A percentile compares a stretch with the other conserved stretches of the same genome.
phyloP scores from a whole-genome alignment of 2,113 vertebrate species.

The Pachycephala philippinensis region DNA sequence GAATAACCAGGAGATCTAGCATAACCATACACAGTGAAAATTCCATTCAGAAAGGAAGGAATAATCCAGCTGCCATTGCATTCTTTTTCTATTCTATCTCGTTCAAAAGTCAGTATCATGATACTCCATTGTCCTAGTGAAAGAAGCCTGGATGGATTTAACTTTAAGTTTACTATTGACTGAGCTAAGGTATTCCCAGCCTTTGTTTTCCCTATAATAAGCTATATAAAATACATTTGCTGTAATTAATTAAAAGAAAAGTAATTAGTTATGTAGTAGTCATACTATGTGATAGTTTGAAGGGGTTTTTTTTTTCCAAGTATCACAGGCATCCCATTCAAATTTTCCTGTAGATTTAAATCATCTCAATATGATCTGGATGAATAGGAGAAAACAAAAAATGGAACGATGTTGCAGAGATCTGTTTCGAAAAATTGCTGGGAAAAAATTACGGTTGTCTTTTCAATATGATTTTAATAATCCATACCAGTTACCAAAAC shows the following conservation, averaged over 20 bases:
- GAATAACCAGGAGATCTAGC: background rate
- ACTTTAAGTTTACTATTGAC: background rate
- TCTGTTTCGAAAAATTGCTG: background rate
- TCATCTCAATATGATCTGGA: background rate
- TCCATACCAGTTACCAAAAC: background rate
- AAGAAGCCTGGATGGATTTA: background rate
- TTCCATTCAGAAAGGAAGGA: background rate
- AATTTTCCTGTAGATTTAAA: background rate
- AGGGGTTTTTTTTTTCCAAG: accelerated
- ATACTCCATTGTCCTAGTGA: background rate
- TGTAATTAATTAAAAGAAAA: background rate
- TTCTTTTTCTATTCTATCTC: background rate
- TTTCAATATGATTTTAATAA: background rate
- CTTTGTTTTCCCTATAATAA: background rate
- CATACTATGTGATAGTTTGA: background rate
- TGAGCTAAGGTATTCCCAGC: background rate
- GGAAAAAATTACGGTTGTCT: background rate
- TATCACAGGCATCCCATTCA: background rate
- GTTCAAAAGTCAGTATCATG: background rate
- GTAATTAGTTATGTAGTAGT: background rate
- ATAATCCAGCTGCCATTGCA: background rate
- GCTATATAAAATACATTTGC: background rate
- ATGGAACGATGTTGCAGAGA: background rate
- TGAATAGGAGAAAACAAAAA: background rate
- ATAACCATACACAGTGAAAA: background rate